Evolutionary conservation across 2,888 invertebrate genomes (phyloP), one percentile per base, ranked within the genome.

Genomic region (Drosophila helvetica): DNA sequence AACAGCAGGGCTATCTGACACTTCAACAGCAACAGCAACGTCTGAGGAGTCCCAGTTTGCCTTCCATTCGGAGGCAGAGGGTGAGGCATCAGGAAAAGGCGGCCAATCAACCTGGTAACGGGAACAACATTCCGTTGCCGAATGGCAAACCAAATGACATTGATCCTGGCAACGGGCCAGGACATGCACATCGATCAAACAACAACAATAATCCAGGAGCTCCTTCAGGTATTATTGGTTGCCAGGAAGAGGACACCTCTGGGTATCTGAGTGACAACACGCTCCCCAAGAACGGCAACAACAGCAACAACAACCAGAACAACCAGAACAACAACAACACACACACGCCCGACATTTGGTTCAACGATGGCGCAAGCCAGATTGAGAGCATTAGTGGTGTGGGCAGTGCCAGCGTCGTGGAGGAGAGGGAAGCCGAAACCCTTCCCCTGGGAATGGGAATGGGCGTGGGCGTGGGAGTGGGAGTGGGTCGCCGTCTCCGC

Each of bases 201-300:
- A 90, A 82, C 68, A 66, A 64, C 54, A 66, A 73, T 65, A 64
- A 64, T 43, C 47, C 47, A 45, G 69, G 50, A 22, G 71, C 70
- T 47, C 54, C 19, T 52, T 17, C 53, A 8, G 58, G 76, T 42
- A 75, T 75, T 38, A 75, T 75, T 30, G 91, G 91, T 91, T 91
- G 91, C 88, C 93, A 93, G 58, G 95, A 95, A 88, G 95, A 95
- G 43, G 96, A 96, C 88, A 96, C 96, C 60, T 96, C 96, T 33
- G 96, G 96, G 43, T 96, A 97, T 92, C 95, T 96, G 54, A 96
- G 96, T 90, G 96, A 96, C 38, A 38, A 38, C 90, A 95, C 95
- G 53, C 91, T 91, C 6, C n/a, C 38, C 38, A 38, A 38, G 38
- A 38, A 38, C n/a, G n/a, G n/a, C 38, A 38, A n/a, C 38, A 15